These are phyloP conservation scores for Bombus affinis DNA, from an alignment of 1,140 invertebrate species.

Conservation along the genomic window DNA sequence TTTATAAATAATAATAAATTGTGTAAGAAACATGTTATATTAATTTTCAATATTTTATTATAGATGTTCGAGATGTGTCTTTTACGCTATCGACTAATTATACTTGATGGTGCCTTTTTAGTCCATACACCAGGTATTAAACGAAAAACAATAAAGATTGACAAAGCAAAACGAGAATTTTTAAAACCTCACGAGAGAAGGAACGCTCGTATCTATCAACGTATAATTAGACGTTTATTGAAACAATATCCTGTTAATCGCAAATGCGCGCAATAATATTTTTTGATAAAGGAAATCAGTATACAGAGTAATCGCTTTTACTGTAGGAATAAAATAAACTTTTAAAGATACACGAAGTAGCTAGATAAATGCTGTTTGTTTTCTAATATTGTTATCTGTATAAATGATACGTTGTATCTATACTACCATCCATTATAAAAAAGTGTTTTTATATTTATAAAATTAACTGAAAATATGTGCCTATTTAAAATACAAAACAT, in stretches of 20 bases:
- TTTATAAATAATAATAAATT: background rate
- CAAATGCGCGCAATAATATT: constrained; percentile 50
- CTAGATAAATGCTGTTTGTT: background rate
- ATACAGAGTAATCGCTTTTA: background rate
- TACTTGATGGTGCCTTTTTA: constrained; percentile 90
- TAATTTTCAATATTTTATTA: constrained; percentile 60
- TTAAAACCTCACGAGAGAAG: constrained; percentile 83
- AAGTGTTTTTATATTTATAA: background rate
- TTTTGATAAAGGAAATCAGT: background rate
- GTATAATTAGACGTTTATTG: constrained; percentile 84
- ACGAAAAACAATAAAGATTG: constrained; percentile 75
- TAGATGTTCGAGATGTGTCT: constrained; percentile 93
- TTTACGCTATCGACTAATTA: constrained; percentile 88
- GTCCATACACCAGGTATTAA: constrained; percentile 90
- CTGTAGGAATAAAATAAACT: background rate
- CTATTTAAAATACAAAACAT: background rate
- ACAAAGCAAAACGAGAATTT: constrained; percentile 57
- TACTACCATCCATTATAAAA: background rate
- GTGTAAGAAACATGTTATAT: background rate
- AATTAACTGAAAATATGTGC: background rate
- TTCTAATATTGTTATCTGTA: background rate
- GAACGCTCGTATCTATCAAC: constrained; percentile 86
- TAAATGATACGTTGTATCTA: background rate
- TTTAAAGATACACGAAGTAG: background rate
- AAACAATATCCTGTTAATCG: constrained; percentile 84